These are phyloP conservation scores for Pangasius macronema DNA, from an alignment of 2,797 vertebrate species.

Conservation along the genomic window DNA sequence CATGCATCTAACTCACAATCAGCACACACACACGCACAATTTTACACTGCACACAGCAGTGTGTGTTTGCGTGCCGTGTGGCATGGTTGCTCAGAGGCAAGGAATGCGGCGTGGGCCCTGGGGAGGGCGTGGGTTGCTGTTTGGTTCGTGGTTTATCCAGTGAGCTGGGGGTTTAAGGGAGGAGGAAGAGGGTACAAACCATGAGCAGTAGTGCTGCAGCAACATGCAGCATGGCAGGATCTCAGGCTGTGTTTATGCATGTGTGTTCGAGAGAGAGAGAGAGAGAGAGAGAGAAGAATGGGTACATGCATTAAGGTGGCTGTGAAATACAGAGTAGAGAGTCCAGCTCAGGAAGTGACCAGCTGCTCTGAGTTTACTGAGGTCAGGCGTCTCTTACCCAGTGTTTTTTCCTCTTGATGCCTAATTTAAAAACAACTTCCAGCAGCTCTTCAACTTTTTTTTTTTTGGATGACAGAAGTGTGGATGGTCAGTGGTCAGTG, in stretches of 20 bases:
- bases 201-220: conserved; percentile 15
- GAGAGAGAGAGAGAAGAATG: background rate
- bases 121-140: conserved; percentile 75
- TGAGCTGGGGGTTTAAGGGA: conserved; percentile 66
- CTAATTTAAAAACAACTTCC: background rate
- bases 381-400: background rate
- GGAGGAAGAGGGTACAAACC: background rate
- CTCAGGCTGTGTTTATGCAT: background rate
- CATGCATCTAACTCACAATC: background rate
- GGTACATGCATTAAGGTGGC: background rate
- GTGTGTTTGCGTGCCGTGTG: conserved; percentile 38
- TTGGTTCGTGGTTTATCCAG: conserved; percentile 76
- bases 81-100: conserved; percentile 68
- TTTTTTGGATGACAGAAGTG: background rate
- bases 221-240: conserved; percentile 16
- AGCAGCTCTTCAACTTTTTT: background rate
- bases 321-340: background rate
- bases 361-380: conserved; percentile 8
- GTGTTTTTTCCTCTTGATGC: background rate
- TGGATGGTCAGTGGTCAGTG: conserved; percentile 21
- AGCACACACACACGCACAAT: conserved; percentile 3
- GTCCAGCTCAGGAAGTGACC: background rate
- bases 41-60: conserved; percentile 19
- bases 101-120: conserved; percentile 74
- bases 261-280: background rate